Conservation (phyloP, 2,888 invertebrate species). For the Parnassius mnemosyne region DNA sequence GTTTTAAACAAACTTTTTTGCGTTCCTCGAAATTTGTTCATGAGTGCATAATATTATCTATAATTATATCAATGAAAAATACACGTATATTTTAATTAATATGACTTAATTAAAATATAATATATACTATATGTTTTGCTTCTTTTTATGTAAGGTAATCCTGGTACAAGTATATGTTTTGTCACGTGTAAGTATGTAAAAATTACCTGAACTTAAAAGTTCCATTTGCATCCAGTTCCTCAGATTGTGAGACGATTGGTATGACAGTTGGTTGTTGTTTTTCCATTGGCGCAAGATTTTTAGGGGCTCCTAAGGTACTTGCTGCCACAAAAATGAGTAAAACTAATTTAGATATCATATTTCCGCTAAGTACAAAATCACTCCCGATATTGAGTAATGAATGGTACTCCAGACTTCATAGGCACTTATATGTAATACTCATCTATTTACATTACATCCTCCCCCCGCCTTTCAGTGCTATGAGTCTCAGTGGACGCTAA, state of each 20-base stretch:
- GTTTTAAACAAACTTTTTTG: no score
- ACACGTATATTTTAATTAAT: no score
- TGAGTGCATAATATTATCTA: no score
- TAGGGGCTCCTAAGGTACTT: constrained; percentile 49
- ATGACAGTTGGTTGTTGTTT: constrained; percentile 64
- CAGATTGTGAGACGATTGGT: constrained; percentile 76
- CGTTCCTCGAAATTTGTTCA: no score
- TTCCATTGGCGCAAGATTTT: constrained; percentile 53
- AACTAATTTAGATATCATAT: constrained; percentile 57
- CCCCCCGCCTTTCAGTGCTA: constrained; percentile 72
- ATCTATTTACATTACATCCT: constrained; percentile 74
- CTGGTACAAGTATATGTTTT: no score
- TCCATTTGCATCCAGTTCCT: constrained; percentile 74
- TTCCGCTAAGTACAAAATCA: constrained; percentile 42
- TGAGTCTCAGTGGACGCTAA: constrained; percentile 71
- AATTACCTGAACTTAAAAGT: constrained; percentile 75
- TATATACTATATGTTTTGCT: no score
- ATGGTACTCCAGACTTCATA: constrained; percentile 69
- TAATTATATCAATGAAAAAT: no score
- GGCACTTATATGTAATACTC: constrained; percentile 74
- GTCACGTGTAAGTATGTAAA: background rate
- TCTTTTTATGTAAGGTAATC: no score
- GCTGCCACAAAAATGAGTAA: constrained; percentile 45
- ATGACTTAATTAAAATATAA: no score
- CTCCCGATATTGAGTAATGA: constrained; percentile 62